Evolutionary conservation across 2,888 invertebrate genomes (phyloP).

Genomic region (Lutraria lutraria): DNA sequence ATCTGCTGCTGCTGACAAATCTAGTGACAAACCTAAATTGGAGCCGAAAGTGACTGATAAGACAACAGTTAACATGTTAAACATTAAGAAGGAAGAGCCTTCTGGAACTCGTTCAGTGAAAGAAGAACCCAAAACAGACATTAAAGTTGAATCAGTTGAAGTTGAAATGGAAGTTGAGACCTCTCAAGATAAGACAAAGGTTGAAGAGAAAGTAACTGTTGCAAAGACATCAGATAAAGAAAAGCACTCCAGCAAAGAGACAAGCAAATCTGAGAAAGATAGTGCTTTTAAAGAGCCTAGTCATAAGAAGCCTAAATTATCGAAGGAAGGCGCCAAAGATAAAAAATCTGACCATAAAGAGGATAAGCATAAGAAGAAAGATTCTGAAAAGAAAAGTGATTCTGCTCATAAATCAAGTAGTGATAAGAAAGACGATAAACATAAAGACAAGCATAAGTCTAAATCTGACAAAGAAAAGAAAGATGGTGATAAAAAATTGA

Average conservation of each 20-base stretch:
- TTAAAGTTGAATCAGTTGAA: conserved; percentile 53
- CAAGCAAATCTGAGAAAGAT: conserved; percentile 56
- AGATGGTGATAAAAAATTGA: conserved; percentile 58
- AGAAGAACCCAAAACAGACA: conserved; percentile 44
- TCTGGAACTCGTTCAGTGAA: neutral
- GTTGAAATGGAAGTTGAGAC: conserved; percentile 48
- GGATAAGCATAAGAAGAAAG: conserved; percentile 76
- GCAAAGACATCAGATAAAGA: conserved; percentile 53
- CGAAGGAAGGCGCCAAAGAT: conserved; percentile 62
- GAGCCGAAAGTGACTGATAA: neutral
- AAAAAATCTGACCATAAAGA: conserved; percentile 71
- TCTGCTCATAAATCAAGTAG: conserved; percentile 65
- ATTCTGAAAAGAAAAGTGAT: conserved; percentile 70
- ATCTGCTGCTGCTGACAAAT: neutral
- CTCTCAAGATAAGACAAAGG: conserved; percentile 50
- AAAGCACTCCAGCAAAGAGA: conserved; percentile 57
- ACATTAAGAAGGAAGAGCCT: neutral
- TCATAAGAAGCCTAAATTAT: conserved; percentile 68
- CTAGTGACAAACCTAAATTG: neutral
- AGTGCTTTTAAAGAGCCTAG: conserved; percentile 66
- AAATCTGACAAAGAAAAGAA: conserved; percentile 68
- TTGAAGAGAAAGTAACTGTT: conserved; percentile 52
- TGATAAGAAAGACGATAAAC: conserved; percentile 65
- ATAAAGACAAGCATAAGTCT: conserved; percentile 61
- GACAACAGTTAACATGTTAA: neutral